phyloP scores from a whole-genome alignment of 1,140 invertebrate genomes.

The Phymastichus coffea region DNA sequence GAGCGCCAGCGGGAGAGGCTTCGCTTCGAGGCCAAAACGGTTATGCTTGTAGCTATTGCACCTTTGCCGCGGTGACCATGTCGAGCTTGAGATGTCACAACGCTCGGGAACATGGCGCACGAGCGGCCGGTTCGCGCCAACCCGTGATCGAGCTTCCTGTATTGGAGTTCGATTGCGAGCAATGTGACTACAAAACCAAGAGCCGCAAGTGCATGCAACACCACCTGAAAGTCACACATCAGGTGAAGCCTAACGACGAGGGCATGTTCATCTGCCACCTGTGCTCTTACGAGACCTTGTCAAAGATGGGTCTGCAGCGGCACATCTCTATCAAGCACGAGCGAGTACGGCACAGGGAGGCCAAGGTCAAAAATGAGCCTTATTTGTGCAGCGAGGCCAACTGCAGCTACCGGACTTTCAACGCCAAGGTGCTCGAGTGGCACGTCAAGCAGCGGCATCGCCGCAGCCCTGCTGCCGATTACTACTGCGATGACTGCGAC shows the following conservation, averaged over 20 bases:
- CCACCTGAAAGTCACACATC: conserved; percentile 7
- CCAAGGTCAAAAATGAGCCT: not conserved
- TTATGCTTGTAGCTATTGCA: conserved; percentile 21
- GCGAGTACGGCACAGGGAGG: not conserved
- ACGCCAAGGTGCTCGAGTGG: conserved; percentile 57
- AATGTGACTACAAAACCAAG: conserved; percentile 18
- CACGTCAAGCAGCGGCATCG: conserved; percentile 55
- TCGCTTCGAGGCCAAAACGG: not conserved
- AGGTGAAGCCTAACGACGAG: not conserved
- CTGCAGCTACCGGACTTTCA: conserved; percentile 58
- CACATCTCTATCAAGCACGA: conserved; percentile 37
- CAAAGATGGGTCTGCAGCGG: conserved; percentile 25
- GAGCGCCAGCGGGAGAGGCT: not conserved
- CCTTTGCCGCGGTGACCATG: conserved; percentile 9
- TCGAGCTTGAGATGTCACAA: conserved; percentile 8
- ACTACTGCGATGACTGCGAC: conserved; percentile 45
- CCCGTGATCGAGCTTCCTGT: conserved; percentile 13
- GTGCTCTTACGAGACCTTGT: conserved; percentile 33
- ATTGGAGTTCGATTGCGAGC: conserved; percentile 32
- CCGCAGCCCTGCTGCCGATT: conserved; percentile 33
- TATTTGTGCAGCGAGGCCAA: not conserved
- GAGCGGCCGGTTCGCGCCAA: conserved; percentile 29
- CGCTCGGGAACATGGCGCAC: not conserved
- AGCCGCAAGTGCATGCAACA: conserved; percentile 9
- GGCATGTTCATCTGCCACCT: conserved; percentile 30